phyloP scores from a whole-genome alignment of 2,888 invertebrate genomes.

The Scaptomyza reducta region DNA sequence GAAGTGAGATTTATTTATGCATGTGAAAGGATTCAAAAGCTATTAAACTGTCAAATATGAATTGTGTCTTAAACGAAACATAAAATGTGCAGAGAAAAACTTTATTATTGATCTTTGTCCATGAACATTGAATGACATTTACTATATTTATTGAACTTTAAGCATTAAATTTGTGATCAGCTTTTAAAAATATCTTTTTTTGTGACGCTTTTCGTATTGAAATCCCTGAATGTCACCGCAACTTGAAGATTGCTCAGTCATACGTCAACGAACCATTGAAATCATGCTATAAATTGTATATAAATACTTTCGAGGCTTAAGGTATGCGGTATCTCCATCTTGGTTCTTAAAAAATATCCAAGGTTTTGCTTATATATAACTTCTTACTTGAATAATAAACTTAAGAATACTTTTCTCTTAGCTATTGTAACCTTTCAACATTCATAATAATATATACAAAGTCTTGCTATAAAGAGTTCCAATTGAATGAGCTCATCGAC shows the following conservation, averaged over 20 bases:
- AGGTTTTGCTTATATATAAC: too few relatives aligned
- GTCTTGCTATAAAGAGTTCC: constrained; percentile 11
- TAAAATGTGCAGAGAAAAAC: too few relatives aligned
- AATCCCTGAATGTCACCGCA: not conserved
- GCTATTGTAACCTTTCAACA: not conserved
- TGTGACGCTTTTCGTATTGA: constrained; percentile 8
- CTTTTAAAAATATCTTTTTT: not conserved
- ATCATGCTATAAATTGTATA: not conserved
- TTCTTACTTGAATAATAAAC: too few relatives aligned
- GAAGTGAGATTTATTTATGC: constrained; percentile 28
- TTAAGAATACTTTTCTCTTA: not conserved
- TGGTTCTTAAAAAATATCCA: too few relatives aligned
- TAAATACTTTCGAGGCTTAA: not conserved
- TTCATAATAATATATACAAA: not conserved
- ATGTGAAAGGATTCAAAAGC: constrained; percentile 16
- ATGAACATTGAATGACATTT: not conserved
- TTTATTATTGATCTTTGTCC: too few relatives aligned
- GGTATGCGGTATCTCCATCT: too few relatives aligned
- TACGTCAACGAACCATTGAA: constrained; percentile 34
- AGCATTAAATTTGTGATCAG: constrained; percentile 1
- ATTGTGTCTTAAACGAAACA: not conserved
- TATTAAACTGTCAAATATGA: constrained; percentile 24
- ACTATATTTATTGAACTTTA: not conserved
- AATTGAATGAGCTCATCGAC: constrained; percentile 49
- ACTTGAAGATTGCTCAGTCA: constrained; percentile 2